Conservation (phyloP, 2,888 invertebrate species). For the Junonia oenone region DNA sequence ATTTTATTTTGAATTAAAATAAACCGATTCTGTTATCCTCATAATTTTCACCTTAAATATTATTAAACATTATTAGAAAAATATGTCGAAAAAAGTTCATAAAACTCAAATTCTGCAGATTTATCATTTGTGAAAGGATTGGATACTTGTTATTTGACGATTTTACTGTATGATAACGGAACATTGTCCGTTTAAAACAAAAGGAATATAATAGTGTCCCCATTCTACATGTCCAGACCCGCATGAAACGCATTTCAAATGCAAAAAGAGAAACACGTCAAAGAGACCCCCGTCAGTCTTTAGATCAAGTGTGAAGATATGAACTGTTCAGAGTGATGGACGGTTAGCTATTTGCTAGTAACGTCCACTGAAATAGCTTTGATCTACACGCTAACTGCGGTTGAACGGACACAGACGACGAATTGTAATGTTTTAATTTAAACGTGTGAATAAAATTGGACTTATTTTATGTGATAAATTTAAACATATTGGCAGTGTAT, state of each 20-base stretch:
- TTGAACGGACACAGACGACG: not conserved
- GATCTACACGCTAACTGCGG: not conserved
- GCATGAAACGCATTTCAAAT: conserved; percentile 29
- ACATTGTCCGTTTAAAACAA: conserved; percentile 18
- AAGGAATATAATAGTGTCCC: conserved; percentile 31
- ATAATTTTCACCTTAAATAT: too few species aligned
- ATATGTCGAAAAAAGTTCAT: too few species aligned
- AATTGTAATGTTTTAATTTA: too few species aligned
- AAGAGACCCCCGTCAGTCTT: conserved; percentile 27
- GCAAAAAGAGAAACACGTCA: conserved; percentile 33
- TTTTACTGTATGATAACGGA: conserved; percentile 13
- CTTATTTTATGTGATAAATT: too few species aligned
- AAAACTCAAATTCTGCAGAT: too few species aligned
- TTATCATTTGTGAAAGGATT: not conserved
- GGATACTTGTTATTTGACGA: not conserved
- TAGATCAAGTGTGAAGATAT: conserved; percentile 32
- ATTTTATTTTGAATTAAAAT: too few species aligned
- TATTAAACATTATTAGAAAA: too few species aligned
- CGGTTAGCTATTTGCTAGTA: conserved; percentile 20
- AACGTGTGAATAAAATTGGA: too few species aligned
- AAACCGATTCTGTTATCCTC: too few species aligned
- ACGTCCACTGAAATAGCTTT: conserved; percentile 1
- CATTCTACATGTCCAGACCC: conserved; percentile 39
- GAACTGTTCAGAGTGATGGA: conserved; percentile 25
- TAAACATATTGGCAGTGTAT: too few species aligned